Percentiles rank a stretch among this genome's conserved stretches.
Conservation (phyloP, 2,113 vertebrate genomes). For the Candoia aspera region DNA sequence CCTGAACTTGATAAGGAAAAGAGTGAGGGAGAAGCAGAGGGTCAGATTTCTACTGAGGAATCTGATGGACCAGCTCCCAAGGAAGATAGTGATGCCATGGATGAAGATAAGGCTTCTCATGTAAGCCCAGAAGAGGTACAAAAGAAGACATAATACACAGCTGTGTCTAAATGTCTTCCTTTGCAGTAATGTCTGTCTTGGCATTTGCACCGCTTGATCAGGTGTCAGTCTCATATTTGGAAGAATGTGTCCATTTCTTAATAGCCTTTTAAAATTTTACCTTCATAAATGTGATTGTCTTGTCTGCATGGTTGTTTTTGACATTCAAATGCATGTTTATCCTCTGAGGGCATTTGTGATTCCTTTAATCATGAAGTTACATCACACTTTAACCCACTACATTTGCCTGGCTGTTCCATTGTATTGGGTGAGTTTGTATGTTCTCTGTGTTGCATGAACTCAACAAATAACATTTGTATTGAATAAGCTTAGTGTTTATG, state of each 20-base stretch:
- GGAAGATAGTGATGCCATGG: constrained; percentile 69
- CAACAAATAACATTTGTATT: constrained; percentile 29
- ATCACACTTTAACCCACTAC: constrained; percentile 11
- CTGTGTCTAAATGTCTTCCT: neutral
- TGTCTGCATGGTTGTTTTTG: constrained; percentile 67
- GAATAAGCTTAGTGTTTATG: constrained; percentile 32
- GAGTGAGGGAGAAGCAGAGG: constrained; percentile 73
- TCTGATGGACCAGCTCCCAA: constrained; percentile 59
- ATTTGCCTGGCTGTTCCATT: constrained; percentile 2
- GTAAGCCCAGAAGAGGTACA: constrained; percentile 76
- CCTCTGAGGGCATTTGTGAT: constrained; percentile 47
- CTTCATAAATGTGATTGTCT: neutral
- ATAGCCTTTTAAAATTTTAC: neutral
- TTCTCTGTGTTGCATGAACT: constrained; percentile 63
- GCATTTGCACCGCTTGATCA: constrained; percentile 37
- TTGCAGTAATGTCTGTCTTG: constrained; percentile 9
- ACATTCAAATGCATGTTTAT: constrained; percentile 64
- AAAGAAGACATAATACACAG: constrained; percentile 30
- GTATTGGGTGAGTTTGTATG: neutral
- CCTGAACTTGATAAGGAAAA: constrained; percentile 86
- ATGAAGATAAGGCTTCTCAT: constrained; percentile 65
- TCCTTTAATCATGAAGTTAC: constrained; percentile 38
- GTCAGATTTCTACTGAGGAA: constrained; percentile 68
- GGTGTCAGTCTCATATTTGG: constrained; percentile 28
- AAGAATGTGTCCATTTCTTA: constrained; percentile 54